Percentiles rank a stretch among this genome's conserved stretches.
These are phyloP conservation scores for Cotesia chilonis DNA, from an alignment of 1,140 invertebrate species.

Conservation along the genomic window DNA sequence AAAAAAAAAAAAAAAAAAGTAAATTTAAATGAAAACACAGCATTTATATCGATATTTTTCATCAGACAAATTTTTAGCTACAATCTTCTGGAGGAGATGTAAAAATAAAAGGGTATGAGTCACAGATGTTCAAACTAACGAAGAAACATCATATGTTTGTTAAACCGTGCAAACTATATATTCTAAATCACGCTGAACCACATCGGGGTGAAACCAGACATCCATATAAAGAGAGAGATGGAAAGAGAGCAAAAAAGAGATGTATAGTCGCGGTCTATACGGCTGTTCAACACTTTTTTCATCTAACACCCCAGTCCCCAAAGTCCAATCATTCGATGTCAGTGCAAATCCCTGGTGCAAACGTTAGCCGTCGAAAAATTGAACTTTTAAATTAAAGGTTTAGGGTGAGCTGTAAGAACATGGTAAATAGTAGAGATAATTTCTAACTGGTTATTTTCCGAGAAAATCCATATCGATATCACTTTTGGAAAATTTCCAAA, in stretches of 20 bases:
- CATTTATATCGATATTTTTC: constrained; percentile 18
- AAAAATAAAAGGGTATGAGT: constrained; percentile 17
- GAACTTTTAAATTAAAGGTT: constrained; percentile 24
- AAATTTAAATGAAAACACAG: neutral
- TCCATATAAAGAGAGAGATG: constrained; percentile 2
- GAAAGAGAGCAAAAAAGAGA: neutral
- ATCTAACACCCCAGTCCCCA: constrained; percentile 19
- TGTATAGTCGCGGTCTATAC: constrained; percentile 22
- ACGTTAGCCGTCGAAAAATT: constrained; percentile 20
- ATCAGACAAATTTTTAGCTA: constrained; percentile 11
- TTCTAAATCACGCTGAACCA: constrained; percentile 28
- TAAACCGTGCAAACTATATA: constrained; percentile 28
- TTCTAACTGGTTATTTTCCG: neutral
- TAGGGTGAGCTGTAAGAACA: constrained; percentile 1
- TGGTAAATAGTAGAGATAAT: constrained; percentile 9
- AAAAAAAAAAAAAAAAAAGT: neutral
- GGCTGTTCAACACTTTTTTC: constrained; percentile 28
- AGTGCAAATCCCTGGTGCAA: constrained; percentile 23
- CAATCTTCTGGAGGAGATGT: neutral
- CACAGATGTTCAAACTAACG: constrained; percentile 31
- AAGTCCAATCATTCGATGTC: constrained; percentile 25
- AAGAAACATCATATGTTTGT: constrained; percentile 19
- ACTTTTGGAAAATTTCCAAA: too few relatives aligned
- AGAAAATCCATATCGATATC: neutral
- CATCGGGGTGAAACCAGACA: constrained; percentile 15